Conservation (phyloP, 2,797 vertebrate species). For the Anniella stebbinsi region DNA sequence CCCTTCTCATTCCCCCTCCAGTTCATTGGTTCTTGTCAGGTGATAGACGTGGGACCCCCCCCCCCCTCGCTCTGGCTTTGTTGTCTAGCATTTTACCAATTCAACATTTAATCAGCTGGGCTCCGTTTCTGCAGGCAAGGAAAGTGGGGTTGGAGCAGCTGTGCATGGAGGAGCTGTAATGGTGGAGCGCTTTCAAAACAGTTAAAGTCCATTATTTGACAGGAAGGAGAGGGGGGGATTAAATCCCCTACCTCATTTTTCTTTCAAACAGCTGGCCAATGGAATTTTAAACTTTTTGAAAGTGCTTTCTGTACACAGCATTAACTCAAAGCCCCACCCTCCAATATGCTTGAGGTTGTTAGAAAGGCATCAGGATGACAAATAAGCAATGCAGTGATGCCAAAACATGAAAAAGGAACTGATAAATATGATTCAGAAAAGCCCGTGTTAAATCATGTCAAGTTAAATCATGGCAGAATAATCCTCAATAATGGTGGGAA, state of each 20-base stretch:
- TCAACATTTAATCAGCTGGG: no score
- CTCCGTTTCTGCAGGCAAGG: no score
- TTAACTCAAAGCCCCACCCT: neutral
- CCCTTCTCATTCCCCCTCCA: no score
- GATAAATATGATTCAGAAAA: neutral
- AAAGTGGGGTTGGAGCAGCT: no score
- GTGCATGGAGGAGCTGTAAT: neutral
- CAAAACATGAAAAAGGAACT: neutral
- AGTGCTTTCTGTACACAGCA: neutral
- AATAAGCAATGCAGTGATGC: neutral
- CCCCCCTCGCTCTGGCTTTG: no score
- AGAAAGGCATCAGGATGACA: neutral
- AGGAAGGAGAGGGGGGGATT: neutral
- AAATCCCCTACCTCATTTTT: neutral
- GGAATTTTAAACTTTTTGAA: neutral
- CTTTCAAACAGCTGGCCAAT: neutral
- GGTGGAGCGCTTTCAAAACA: neutral
- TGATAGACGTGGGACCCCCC: no score
- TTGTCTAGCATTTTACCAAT: no score
- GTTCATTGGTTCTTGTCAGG: no score
- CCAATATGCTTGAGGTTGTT: neutral
- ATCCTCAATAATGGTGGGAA: no score
- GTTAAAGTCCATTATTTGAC: neutral
- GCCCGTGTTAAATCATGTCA: no score
- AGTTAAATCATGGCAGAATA: no score